Percentiles rank a stretch among this genome's conserved stretches.
Conservation (phyloP, 2,113 vertebrate genomes). For the Kryptolebias marmoratus region DNA sequence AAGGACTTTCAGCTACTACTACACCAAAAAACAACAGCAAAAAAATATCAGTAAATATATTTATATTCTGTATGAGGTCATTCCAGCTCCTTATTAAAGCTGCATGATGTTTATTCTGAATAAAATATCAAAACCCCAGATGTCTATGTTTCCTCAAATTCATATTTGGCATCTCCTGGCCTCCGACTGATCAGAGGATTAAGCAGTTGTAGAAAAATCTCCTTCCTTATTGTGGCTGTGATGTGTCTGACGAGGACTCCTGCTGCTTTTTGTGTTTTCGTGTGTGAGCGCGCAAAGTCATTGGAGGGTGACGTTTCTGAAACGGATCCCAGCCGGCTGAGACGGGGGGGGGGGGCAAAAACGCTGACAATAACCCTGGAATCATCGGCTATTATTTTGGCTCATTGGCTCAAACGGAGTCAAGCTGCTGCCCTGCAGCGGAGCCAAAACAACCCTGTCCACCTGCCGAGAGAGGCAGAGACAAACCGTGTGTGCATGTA, state of each 20-base stretch:
- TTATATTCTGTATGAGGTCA: slow-evolving; percentile 11
- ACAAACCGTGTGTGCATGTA: slow-evolving; percentile 20
- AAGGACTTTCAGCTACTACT: too few relatives aligned
- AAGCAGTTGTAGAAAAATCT: slow-evolving; percentile 9
- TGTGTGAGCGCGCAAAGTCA: slow-evolving; percentile 34
- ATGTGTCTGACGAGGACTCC: not conserved
- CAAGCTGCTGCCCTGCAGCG: slow-evolving; percentile 76
- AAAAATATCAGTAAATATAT: not conserved
- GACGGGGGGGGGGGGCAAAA: slow-evolving; percentile 51
- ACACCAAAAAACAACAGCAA: not conserved
- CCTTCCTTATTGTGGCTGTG: slow-evolving; percentile 11
- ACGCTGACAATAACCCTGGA: slow-evolving; percentile 74
- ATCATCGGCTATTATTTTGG: slow-evolving; percentile 76
- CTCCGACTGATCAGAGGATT: not conserved
- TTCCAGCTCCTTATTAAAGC: slow-evolving; percentile 24
- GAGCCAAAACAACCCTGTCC: slow-evolving; percentile 78
- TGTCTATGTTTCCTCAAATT: slow-evolving; percentile 1
- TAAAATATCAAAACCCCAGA: slow-evolving; percentile 2
- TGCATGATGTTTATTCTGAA: slow-evolving; percentile 6
- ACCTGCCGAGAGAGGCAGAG: slow-evolving; percentile 73
- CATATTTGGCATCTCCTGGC: not conserved
- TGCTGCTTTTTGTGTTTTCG: slow-evolving; percentile 12
- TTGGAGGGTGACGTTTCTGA: slow-evolving; percentile 42
- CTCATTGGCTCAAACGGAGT: slow-evolving; percentile 78
- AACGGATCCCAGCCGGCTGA: slow-evolving; percentile 44